Evolutionary conservation across 92 coral and sea anemone species (phyloP), one percentile per base, ranked within the genome.

Genomic region (Paramuricea clavata): DNA sequence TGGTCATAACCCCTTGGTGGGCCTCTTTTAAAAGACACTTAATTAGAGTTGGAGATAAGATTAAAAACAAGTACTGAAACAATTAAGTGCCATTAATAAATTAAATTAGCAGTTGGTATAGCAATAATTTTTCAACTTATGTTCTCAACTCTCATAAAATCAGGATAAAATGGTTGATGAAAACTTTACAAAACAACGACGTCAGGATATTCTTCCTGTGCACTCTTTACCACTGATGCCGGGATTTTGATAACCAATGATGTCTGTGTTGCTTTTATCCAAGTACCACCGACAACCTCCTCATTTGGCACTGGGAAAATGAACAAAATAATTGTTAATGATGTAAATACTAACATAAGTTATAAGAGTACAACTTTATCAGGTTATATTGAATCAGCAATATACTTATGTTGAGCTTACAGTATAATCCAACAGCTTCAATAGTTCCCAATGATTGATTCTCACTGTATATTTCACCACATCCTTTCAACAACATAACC

Each of bases 231-330:
- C 32, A 26, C 84, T 16, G 84, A 59, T 3, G 32, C 73, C n/a
- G 84, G 84, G 21, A 79, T 59, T 61, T 79, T 79, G 23, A 79
- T 60, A 25, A 79, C 47, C 32, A 79, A 27, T 42, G 84, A 79
- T 59, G 84, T 59, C 35, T 79, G 49, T 34, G 84, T 79, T 59
- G 84, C 84, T 61, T 79, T 79, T 59, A 79, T 79, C 84, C 84
- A 79, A 61, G 49, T 79, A 61, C 84, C 84, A 79, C 35, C 12
- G 9, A 25, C 52, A 34, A 79, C 23, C 33, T 60, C 73, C 42
- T 41, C 22, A 41, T 35, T 60, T 33, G 84, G 84, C 21, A 79
- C 84, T 79, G 9, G 31, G 5, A 31, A 72, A 34, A 42, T 6
- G 4, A 69, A 19, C 49, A 69, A 28, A 16, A 17, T 16, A 16